Evolutionary conservation across 2,797 vertebrate species (phyloP), one percentile per base, ranked within the genome.

Genomic region (Tangara arthus): DNA sequence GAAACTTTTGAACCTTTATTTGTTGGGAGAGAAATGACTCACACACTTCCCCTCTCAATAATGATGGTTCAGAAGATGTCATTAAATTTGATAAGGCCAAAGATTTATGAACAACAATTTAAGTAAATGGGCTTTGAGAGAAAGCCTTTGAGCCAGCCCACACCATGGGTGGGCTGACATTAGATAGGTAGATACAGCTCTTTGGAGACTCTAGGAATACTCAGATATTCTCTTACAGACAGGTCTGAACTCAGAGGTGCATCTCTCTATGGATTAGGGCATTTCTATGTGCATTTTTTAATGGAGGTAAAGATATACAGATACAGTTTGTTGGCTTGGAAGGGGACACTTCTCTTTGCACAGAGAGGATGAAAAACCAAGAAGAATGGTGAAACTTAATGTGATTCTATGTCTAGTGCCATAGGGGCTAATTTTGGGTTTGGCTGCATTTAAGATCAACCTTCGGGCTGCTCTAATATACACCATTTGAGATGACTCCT

Each of bases 31-130:
- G 96, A 96, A 95, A 97, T 90, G 68, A 79, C 59, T 96, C 87
- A 57, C 64, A n/a, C 37, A 47, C 91, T 94, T 95, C 69, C 53
- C 71, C 73, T 94, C 57, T 87, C 90, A 84, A 81, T 93, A 94
- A 87, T 89, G 96, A 93, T 57, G 57, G 95, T 61, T 86, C 75
- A 84, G 71, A 96, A 93, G 73, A 95, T 96, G 87, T 89, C 96
- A 97, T 97, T 98, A 97, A 79, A 96, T 87, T 92, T 1, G 80
- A 94, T 97, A 95, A 97, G 95, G 97, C 94, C 94, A 96, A 87
- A 72, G 53, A 89, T 94, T 93, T 94, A 90, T 87, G 85, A 96
- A 66, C 83, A 81, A 95, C 65, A 26, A 90, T 96, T 97, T 97
- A 93, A 94, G 87, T 97, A 97, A 97, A 91, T 95, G 87, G 95